These are phyloP conservation scores for Acanthopleura granulata DNA, from an alignment of 2,888 invertebrate species.

Conservation along the genomic window DNA sequence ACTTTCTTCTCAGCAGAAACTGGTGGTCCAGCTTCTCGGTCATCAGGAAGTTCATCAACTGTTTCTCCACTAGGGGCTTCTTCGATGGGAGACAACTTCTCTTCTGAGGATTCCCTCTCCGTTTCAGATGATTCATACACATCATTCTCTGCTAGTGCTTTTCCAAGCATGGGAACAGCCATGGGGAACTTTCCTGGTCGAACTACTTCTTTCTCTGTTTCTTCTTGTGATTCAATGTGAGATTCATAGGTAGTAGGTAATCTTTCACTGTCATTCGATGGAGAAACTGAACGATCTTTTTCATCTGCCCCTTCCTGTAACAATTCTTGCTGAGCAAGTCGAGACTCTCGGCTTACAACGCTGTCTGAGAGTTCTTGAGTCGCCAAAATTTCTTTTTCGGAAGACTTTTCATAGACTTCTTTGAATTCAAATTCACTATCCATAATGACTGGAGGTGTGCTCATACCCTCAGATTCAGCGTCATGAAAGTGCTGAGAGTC, in stretches of 20 bases:
- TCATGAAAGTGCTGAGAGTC: conserved; percentile 27
- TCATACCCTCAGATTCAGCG: conserved; percentile 23
- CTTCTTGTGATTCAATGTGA: conserved; percentile 42
- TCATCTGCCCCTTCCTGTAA: conserved; percentile 57
- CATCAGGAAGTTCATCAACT: conserved; percentile 43
- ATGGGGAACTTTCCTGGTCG: conserved; percentile 46
- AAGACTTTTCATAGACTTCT: not conserved
- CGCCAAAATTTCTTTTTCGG: conserved; percentile 26
- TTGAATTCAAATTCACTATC: not conserved
- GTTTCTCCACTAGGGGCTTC: conserved; percentile 49
- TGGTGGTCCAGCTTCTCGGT: conserved; percentile 34
- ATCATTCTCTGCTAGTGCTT: conserved; percentile 53
- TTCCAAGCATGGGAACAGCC: conserved; percentile 49
- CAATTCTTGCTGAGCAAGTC: conserved; percentile 57
- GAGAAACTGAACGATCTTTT: conserved; percentile 58
- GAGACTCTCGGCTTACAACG: conserved; percentile 56
- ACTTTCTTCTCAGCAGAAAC: conserved; percentile 47
- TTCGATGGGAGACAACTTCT: conserved; percentile 59
- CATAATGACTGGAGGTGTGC: not conserved
- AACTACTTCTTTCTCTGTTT: not conserved
- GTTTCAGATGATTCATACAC: conserved; percentile 60
- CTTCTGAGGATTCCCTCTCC: conserved; percentile 60
- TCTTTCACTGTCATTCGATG: conserved; percentile 60
- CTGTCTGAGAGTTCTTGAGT: conserved; percentile 24
- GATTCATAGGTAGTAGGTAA: conserved; percentile 52